Base-by-base conservation (phyloP, 1,140 invertebrate genomes). In the Drosophila sturtevanti region DNA sequence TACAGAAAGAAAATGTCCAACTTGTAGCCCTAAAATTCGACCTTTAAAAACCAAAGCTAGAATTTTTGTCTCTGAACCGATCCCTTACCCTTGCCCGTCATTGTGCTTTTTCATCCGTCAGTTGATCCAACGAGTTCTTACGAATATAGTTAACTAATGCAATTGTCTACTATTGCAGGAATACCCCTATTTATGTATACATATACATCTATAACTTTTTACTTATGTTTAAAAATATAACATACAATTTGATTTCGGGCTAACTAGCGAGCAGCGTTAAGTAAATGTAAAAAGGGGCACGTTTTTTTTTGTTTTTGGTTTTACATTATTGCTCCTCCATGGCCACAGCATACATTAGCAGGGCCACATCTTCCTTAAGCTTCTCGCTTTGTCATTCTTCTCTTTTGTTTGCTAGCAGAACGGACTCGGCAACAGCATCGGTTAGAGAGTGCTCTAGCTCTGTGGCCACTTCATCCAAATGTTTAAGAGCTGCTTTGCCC, bases 191-290 rank as follows among this genome's bases (percentile, higher is more conserved):
- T 31, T 31, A n/a, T 31, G 4, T 31, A 59, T 59, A 65, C 81
- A 75, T 65, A 64, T 68, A 87, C 59, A 70, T 44, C 86, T 75
- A 74, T 65, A 73, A 89, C 84, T 89, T 82, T 89, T 58, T 54
- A 59, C 84, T 82, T 89, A 86, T 62, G 66, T 86, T 56, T 56
- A 73, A 55, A 81, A 73, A 77, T 65, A 38, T 77, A 86, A 86
- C 77, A 66, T 34, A 62, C 63, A 64, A 69, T 69, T 79, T 72
- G 72, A 72, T 79, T 48, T 60, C 59, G 58, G 69, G 48, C 69
- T 73, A 62, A 66, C n/a, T 62, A 21, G n/a, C 11, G 12, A 24
- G 37, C 58, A 41, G 22, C 22, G 48, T 18, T 76, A 48, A 75
- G 67, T 68, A 51, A 68, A 63, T 60, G 65, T 75, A 68, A 54